These are phyloP conservation scores for Helicoverpa zea DNA, from an alignment of 1,140 invertebrate genomes.

Conservation along the genomic window DNA sequence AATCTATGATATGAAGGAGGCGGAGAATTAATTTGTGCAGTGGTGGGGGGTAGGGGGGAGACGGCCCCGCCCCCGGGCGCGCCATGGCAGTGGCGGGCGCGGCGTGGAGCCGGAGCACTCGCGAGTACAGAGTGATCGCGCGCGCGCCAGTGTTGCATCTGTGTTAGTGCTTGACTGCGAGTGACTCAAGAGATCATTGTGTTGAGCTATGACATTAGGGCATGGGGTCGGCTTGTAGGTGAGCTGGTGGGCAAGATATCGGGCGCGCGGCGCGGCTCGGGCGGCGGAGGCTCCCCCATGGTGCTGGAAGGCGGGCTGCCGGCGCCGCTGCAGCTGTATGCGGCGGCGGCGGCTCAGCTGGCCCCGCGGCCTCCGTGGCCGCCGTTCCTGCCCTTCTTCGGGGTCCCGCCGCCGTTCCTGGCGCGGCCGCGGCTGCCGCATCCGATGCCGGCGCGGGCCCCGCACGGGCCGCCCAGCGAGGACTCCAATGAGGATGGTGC, in stretches of 20 bases:
- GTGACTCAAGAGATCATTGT: constrained; percentile 29
- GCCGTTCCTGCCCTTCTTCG: constrained; percentile 87
- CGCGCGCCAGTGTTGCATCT: constrained; percentile 57
- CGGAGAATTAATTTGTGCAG: constrained; percentile 81
- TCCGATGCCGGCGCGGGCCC: constrained; percentile 72
- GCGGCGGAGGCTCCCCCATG: constrained; percentile 69
- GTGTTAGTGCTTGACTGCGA: constrained; percentile 37
- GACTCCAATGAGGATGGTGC: constrained; percentile 88
- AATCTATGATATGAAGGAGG: constrained; percentile 86
- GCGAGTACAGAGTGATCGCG: constrained; percentile 50
- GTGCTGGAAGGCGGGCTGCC: constrained; percentile 85
- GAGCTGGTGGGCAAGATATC: constrained; percentile 67
- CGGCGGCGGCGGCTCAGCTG: constrained; percentile 86
- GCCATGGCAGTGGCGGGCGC: constrained; percentile 80
- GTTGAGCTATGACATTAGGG: not conserved
- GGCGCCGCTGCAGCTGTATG: constrained; percentile 87
- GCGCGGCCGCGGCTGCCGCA: constrained; percentile 78
- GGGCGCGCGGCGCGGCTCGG: constrained; percentile 53
- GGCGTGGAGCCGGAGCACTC: constrained; percentile 65
- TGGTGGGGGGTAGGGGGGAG: constrained; percentile 72
- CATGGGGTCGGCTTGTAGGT: constrained; percentile 6
- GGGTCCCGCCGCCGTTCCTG: constrained; percentile 85
- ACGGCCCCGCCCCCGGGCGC: constrained; percentile 73
- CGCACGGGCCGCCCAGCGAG: constrained; percentile 86
- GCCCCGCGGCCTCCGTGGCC: constrained; percentile 87